Evolutionary conservation across 2,797 vertebrate genomes (phyloP), one percentile per base, ranked within the genome.

Genomic region (Enteromius mattozi): DNA sequence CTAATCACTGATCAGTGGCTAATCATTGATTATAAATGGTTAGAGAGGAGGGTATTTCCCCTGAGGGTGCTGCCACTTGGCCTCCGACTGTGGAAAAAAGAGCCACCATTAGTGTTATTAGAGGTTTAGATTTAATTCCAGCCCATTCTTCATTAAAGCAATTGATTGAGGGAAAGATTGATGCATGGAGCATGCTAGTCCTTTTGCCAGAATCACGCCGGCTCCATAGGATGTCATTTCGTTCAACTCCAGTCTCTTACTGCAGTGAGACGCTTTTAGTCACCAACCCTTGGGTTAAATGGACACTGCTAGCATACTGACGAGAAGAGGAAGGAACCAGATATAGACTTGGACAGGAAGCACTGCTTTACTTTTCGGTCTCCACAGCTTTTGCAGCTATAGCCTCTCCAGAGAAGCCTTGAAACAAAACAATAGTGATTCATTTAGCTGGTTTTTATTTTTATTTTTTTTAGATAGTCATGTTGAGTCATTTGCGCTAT

Each of bases 61-160:
- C 37, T 14, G 86, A 81, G 40, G 83, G 30, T 35, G 27, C 63
- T 37, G 56, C 40, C 51, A 78, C 80, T 72, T 86, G 83, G 84
- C 84, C 74, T 81, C 82, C 56, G 49, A 86, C 84, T 81, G 78
- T 78, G 85, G 85, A 76, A 56, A 49, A 81, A 75, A 84, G 45
- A 80, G 80, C 69, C 80, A 66, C 85, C 88, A 88, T 89, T 89
- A 89, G 77, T 81, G 85, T 88, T 89, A 89, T 88, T 89, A 86
- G 86, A 83, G 85, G 85, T 76, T 88, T 78, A 86, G 88, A 89
- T 89, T 88, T 85, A 80, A 86, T 86, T 88, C 83, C 51, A 81
- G 84, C 65, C 70, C 63, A 72, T 88, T 89, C 86, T 83, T 89
- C 88, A 89, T 88, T 88, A 88, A 85, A 63, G 77, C 71, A 79